Evolutionary conservation across 2,797 vertebrate species (phyloP).

Genomic region (Valencia hispanica): DNA sequence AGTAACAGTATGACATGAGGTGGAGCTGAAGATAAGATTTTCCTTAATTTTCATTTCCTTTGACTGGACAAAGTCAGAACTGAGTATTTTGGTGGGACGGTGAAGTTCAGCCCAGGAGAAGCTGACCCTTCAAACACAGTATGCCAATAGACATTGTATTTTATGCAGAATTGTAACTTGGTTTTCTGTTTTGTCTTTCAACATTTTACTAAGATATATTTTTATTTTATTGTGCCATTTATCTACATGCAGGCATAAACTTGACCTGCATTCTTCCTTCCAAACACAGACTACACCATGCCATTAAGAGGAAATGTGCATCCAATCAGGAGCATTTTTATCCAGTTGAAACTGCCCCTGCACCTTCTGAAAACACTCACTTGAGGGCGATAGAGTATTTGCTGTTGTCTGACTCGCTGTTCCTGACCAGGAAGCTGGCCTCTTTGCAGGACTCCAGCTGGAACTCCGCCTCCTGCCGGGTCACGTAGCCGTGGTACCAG

Average conservation of each 20-base stretch:
- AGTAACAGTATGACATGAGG: no score
- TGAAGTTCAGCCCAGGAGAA: background rate
- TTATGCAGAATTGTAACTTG: background rate
- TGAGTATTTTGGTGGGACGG: background rate
- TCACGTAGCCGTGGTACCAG: slow-evolving; percentile 89
- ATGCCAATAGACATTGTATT: background rate
- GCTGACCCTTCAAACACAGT: background rate
- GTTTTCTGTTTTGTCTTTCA: background rate
- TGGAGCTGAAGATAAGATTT: no score
- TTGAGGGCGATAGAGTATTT: slow-evolving; percentile 97
- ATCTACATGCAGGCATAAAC: background rate
- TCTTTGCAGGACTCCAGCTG: slow-evolving; percentile 89
- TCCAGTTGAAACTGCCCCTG: slow-evolving; percentile 4
- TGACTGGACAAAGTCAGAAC: no score
- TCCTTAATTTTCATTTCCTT: no score
- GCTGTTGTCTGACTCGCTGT: slow-evolving; percentile 92
- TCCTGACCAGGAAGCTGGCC: slow-evolving; percentile 93
- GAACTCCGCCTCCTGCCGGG: slow-evolving; percentile 90
- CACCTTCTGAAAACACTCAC: slow-evolving; percentile 81
- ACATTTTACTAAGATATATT: background rate
- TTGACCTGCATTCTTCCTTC: background rate
- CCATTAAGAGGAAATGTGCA: background rate
- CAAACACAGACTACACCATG: background rate
- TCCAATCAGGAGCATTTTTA: background rate
- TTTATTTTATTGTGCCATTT: background rate